Evolutionary conservation across 2,888 invertebrate species (phyloP), one percentile per base, ranked within the genome.

Genomic region (Ramazzottius varieornatus): DNA sequence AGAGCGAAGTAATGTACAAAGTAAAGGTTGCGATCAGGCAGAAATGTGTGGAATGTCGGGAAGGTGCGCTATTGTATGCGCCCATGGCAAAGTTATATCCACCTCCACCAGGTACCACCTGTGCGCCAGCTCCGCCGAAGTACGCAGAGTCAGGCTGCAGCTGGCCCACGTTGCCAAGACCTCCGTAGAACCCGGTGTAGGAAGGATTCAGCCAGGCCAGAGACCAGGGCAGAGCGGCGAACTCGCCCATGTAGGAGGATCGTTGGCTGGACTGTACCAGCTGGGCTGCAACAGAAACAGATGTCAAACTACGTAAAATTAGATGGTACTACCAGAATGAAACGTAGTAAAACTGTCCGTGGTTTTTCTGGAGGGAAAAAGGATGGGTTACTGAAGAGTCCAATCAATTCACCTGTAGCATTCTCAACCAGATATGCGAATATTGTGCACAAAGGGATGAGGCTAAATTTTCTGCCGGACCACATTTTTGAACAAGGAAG

Each of bases 121-220:
- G 54, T 4, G 16, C 54, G 13, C 54, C 54, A 24, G 54, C 13
- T 4, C 54, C 54, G 54, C 4, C 20, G 20, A 54, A 29, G 54
- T 54, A 54, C n/a, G 54, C 13, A 4, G 54, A 54, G 29, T 54
- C 54, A 4, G 54, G 29, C 4, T 16, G 8, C 20, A 54, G 54
- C 54, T 54, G 54, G 13, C 54, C 54, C 4, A 54, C 54, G 54
- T 54, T 54, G 13, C 54, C 54, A 24, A 54, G 54, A 8, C 54
- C 54, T 4, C 54, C 54, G 54, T 54, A 54, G 54, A 54, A 54
- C 4, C 54, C 54, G 54, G 54, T 54, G 29, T 54, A 54, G 54
- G 20, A n/a, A 8, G 54, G 54, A 24, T 54, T 54, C 54, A 54
- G 29, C 54, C 54, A 54, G n/a, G 29, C n/a, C 29, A 54, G 54